Percentiles rank a stretch among this genome's conserved stretches.
Evolutionary conservation across 2,888 invertebrate species (phyloP).

Genomic region (Trachelus stipa): DNA sequence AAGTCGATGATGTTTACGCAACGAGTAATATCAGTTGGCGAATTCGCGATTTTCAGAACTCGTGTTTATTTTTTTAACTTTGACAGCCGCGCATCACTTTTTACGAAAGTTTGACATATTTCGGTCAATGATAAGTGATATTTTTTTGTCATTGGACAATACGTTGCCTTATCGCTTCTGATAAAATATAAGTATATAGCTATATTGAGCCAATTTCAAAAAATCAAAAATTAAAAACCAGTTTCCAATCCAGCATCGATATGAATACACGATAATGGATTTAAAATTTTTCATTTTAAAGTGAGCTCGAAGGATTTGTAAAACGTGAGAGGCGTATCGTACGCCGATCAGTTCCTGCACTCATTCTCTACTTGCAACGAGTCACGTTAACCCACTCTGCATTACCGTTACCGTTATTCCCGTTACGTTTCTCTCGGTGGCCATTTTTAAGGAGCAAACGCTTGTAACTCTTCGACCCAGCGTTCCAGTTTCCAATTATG

Average conservation of each 20-base stretch:
- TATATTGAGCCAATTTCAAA: neutral
- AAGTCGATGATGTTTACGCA: neutral
- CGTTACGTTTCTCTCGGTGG: conserved; percentile 21
- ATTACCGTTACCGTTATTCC: conserved; percentile 35
- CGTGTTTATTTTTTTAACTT: neutral
- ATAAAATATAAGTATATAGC: neutral
- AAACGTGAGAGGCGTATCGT: neutral
- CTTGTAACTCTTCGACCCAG: neutral
- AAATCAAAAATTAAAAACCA: neutral
- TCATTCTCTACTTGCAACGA: conserved; percentile 17
- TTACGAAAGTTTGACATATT: neutral
- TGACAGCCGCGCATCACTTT: neutral
- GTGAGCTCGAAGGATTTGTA: neutral
- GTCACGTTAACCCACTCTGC: conserved; percentile 40
- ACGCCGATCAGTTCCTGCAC: neutral
- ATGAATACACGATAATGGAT: neutral
- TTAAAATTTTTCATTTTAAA: neutral
- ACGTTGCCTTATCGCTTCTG: neutral
- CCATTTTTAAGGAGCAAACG: neutral
- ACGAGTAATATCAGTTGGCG: neutral
- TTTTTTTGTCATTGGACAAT: neutral
- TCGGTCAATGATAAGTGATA: neutral
- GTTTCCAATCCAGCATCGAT: neutral
- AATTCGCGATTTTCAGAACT: neutral
- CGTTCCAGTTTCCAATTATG: neutral